Evolutionary conservation across 2,113 vertebrate genomes (phyloP).

Genomic region (Callopanchax toddi): DNA sequence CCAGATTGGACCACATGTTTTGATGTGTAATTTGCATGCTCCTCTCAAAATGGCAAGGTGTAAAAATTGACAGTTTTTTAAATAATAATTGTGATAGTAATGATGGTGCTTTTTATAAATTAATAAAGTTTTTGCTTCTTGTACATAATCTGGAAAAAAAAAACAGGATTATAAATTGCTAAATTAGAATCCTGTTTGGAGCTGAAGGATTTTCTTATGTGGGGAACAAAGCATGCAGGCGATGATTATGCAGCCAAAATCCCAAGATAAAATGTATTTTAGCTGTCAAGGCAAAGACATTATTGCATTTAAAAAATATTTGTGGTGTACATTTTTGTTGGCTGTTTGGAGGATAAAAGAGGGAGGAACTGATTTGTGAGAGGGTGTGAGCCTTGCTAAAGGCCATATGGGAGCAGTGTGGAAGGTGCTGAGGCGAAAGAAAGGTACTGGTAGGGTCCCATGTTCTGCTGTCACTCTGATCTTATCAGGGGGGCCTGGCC

Average conservation of each 20-base stretch:
- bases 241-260: neutral
- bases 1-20: no score
- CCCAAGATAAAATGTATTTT: neutral
- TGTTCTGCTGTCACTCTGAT: slow-evolving; percentile 75
- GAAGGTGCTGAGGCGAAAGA: slow-evolving; percentile 42
- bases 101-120: no score
- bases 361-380: slow-evolving; percentile 26
- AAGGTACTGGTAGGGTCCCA: slow-evolving; percentile 67
- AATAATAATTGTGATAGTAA: no score
- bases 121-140: no score
- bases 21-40: no score
- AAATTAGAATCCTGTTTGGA: slow-evolving; percentile 45
- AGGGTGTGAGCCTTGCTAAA: slow-evolving; percentile 52
- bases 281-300: no score
- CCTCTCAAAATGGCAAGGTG: no score
- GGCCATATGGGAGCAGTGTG: slow-evolving; percentile 69
- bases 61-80: no score
- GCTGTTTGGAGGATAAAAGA: neutral
- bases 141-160: no score
- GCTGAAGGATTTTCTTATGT: neutral
- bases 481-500: slow-evolving; percentile 76
- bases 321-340: no score
- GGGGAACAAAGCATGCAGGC: neutral
- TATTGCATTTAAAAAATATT: no score
- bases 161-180: no score